Evolutionary conservation across 1,140 invertebrate genomes (phyloP).

Genomic region (Metopolophium dirhodum): DNA sequence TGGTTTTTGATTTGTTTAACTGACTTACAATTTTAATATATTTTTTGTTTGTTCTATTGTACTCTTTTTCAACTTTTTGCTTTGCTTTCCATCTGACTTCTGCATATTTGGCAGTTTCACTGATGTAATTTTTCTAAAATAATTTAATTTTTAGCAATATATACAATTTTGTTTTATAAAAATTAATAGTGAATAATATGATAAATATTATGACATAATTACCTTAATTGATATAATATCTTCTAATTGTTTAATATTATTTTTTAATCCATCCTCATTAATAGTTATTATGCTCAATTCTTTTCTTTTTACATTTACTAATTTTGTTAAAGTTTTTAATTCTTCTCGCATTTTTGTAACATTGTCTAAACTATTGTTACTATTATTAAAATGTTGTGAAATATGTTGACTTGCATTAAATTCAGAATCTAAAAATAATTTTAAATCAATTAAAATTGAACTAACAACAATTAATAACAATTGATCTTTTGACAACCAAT

Average conservation of each 20-base stretch:
- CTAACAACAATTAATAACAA: too few relatives aligned
- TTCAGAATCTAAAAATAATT: conserved; percentile 10
- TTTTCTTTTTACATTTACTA: conserved; percentile 30
- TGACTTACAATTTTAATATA: conserved; percentile 22
- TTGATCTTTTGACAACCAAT: too few relatives aligned
- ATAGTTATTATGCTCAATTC: neutral
- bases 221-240: conserved; percentile 49
- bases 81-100: conserved; percentile 28
- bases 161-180: too few relatives aligned
- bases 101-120: neutral
- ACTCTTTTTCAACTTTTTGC: conserved; percentile 33
- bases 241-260: conserved; percentile 51
- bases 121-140: conserved; percentile 23
- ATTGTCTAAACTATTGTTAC: neutral
- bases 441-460: neutral
- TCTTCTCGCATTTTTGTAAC: neutral
- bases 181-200: too few relatives aligned
- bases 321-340: conserved; percentile 8
- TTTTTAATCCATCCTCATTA: conserved; percentile 42
- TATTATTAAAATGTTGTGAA: neutral
- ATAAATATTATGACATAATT: neutral
- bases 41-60: conserved; percentile 27
- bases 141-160: neutral
- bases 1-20: neutral
- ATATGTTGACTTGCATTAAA: neutral